Evolutionary conservation across 1,140 invertebrate species (phyloP).

Genomic region (Meteorus sp.): DNA sequence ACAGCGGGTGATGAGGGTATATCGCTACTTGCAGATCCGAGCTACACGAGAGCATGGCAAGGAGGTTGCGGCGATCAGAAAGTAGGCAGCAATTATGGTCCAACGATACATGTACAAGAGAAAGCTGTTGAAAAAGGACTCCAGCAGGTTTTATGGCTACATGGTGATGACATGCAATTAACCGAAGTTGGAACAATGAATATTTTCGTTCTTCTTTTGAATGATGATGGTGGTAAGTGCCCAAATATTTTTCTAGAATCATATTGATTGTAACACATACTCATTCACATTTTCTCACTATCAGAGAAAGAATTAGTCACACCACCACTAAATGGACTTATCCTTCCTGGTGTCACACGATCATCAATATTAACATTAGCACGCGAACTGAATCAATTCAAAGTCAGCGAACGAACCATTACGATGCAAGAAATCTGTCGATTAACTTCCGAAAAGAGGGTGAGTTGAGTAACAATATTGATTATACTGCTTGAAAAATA

Average conservation of each 20-base stretch:
- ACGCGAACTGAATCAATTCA: slow-evolving; percentile 84
- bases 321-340: slow-evolving; percentile 88
- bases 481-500: too few species aligned
- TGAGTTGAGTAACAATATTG: slow-evolving; percentile 59
- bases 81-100: slow-evolving; percentile 92
- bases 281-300: slow-evolving; percentile 32
- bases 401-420: slow-evolving; percentile 80
- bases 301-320: slow-evolving; percentile 90
- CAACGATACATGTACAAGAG: slow-evolving; percentile 81
- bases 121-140: slow-evolving; percentile 78
- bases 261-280: neutral
- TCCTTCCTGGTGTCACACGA: slow-evolving; percentile 91
- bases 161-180: slow-evolving; percentile 89
- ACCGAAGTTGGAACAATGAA: slow-evolving; percentile 99
- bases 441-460: slow-evolving; percentile 78
- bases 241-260: neutral
- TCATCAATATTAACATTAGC: slow-evolving; percentile 83
- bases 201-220: slow-evolving; percentile 87
- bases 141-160: slow-evolving; percentile 98
- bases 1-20: slow-evolving; percentile 57
- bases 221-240: slow-evolving; percentile 83
- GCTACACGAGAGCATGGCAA: slow-evolving; percentile 88
- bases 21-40: slow-evolving; percentile 78
- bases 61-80: slow-evolving; percentile 94
- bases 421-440: slow-evolving; percentile 84